phyloP scores from a whole-genome alignment of 2,888 invertebrate species.

The Volucella inflata region DNA sequence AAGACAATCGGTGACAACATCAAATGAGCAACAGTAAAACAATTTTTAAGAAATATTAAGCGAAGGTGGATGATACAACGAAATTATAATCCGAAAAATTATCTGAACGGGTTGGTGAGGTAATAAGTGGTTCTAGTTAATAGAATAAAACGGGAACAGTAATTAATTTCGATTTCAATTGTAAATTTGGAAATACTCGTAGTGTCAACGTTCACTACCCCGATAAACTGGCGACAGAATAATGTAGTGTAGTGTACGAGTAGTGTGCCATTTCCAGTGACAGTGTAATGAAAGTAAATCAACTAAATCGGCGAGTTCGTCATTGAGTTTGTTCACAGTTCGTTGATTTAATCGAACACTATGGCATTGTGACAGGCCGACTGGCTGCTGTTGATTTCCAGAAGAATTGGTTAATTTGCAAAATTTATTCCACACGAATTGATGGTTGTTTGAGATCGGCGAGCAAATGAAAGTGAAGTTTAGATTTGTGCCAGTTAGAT shows the following conservation, averaged over 20 bases:
- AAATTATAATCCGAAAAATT: no score
- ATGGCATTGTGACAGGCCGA: slow-evolving; percentile 6
- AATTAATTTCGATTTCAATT: slow-evolving; percentile 40
- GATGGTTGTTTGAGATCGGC: slow-evolving; percentile 2
- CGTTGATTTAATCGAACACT: slow-evolving; percentile 42
- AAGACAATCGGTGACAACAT: slow-evolving; percentile 33
- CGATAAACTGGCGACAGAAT: not conserved
- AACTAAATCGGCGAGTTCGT: slow-evolving; percentile 36
- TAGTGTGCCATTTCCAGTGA: not conserved
- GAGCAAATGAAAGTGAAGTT: slow-evolving; percentile 25
- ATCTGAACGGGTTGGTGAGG: no score
- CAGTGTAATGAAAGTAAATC: slow-evolving; percentile 27
- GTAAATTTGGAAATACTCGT: slow-evolving; percentile 8
- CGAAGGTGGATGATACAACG: slow-evolving; percentile 34
- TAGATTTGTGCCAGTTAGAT: slow-evolving; percentile 10
- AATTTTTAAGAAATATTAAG: slow-evolving; percentile 28
- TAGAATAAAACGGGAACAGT: slow-evolving; percentile 25
- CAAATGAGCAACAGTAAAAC: slow-evolving; percentile 13
- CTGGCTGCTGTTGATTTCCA: slow-evolving; percentile 12
- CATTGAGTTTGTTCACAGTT: slow-evolving; percentile 24
- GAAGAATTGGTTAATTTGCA: slow-evolving; percentile 16
- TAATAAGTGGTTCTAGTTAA: not conserved
- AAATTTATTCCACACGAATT: not conserved
- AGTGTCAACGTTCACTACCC: slow-evolving; percentile 11
- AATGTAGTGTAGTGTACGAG: no score